Evolutionary conservation across 2,797 vertebrate genomes (phyloP), one percentile per base, ranked within the genome.

Genomic region (Brachyalestes nurse): DNA sequence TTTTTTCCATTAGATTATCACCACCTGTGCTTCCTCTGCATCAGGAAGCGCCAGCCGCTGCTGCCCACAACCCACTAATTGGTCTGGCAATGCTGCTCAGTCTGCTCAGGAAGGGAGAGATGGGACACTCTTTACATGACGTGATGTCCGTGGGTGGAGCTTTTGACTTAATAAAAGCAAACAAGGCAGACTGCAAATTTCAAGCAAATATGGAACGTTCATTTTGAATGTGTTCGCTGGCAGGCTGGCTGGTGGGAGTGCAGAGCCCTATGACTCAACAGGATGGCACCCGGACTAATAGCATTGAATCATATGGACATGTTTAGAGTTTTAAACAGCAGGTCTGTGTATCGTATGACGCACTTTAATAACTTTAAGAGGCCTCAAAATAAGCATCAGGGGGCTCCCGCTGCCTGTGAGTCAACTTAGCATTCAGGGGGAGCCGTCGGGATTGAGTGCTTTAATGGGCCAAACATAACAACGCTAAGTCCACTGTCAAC

Each of bases 381-480:
- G 14, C 62, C 34, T 38, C 2, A 55, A 5, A 34, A 55, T 38
- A 51, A 72, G 47, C 45, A 55, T 49, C 14, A 17, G 34, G 17
- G 66, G 47, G 23, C 49, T 34, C 13, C 34, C 16, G 13, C 23
- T 40, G 71, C 42, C 28, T 6, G 42, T 83, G 87, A 90, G 83
- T 87, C 88, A 78, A 79, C 9, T 81, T 83, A 71, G 79, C 89
- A 88, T 87, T 89, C 82, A 85, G 60, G 81, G 74, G 71, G 76
- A 79, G 78, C n/a, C 38, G 1, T 67, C 58, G 10, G 73, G 86
- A 88, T 72, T 81, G 19, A 67, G 65, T 34, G 61, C 78, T 84
- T 85, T 82, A 91, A 83, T 76, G 80, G 45, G 84, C 82, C 40
- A 58, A 75, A 83, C 70, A 45, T 77, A 87, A 38, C 51, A 86